These are phyloP conservation scores for Lepus oiostolus DNA, from an alignment of 2,797 vertebrate genomes.

Conservation along the genomic window DNA sequence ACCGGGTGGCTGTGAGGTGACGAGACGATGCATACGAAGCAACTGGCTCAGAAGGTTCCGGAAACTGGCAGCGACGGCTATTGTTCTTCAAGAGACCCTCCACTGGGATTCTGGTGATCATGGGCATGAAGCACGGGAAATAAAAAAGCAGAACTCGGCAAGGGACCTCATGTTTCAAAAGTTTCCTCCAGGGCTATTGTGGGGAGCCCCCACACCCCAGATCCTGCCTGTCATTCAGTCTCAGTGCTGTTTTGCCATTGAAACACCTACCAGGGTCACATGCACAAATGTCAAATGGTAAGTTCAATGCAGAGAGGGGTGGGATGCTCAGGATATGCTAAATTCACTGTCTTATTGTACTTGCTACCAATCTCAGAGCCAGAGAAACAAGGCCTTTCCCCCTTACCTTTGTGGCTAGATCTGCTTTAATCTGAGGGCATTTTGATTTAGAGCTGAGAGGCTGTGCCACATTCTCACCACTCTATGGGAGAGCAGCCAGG, in stretches of 20 bases:
- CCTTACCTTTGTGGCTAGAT: not conserved
- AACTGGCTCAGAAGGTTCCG: not conserved
- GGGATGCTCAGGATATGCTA: not conserved
- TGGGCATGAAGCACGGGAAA: not conserved
- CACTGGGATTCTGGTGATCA: not conserved
- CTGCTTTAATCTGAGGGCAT: too few relatives aligned
- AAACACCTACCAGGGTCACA: not conserved
- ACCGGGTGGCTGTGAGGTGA: not conserved
- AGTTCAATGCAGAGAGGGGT: not conserved
- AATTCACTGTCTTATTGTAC: not conserved
- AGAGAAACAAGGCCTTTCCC: not conserved
- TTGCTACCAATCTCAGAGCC: not conserved
- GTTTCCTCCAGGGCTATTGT: not conserved
- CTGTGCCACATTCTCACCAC: not conserved
- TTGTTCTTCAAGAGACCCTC: not conserved
- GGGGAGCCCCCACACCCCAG: not conserved
- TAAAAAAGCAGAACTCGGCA: not conserved
- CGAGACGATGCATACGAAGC: not conserved
- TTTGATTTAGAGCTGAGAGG: not conserved
- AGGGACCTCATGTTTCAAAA: not conserved
- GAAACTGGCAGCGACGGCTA: not conserved
- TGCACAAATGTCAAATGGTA: not conserved
- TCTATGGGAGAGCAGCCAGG: too few relatives aligned
- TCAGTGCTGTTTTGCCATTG: not conserved
- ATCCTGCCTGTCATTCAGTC: not conserved